Evolutionary conservation across 2,113 vertebrate genomes (phyloP).

Genomic region (Dissostichus mawsoni): DNA sequence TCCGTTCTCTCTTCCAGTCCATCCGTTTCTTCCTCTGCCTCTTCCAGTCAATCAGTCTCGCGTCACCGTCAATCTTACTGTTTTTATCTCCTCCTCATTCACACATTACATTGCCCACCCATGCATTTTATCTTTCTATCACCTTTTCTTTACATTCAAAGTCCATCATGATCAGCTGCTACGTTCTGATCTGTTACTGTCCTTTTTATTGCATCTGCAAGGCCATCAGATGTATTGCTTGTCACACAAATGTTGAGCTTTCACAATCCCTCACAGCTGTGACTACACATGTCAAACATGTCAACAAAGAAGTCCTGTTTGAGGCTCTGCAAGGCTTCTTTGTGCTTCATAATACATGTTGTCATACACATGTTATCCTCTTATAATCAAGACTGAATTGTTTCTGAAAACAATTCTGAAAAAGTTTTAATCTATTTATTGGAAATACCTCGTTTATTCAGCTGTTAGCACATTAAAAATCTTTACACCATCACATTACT

Average conservation of each 20-base stretch:
- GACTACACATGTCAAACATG: neutral
- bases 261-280: neutral
- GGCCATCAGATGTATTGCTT: neutral
- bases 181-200: conserved; percentile 48
- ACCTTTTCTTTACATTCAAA: conserved; percentile 45
- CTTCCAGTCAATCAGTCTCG: conserved; percentile 18
- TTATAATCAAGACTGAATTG: neutral
- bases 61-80: conserved; percentile 14
- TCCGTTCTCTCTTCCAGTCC: conserved; percentile 35
- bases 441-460: neutral
- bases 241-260: neutral
- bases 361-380: neutral
- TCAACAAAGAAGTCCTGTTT: neutral
- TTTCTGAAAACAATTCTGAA: too few species aligned
- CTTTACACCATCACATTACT: neutral
- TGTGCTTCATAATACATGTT: neutral
- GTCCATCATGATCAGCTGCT: conserved; percentile 12
- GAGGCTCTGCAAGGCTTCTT: neutral
- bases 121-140: conserved; percentile 35
- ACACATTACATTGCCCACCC: neutral
- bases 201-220: conserved; percentile 31
- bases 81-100: conserved; percentile 4
- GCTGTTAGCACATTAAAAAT: conserved; percentile 6
- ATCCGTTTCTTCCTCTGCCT: conserved; percentile 18
- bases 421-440: neutral